Base-by-base conservation (phyloP, 2,888 invertebrate species). In the Drosophila falleni region DNA sequence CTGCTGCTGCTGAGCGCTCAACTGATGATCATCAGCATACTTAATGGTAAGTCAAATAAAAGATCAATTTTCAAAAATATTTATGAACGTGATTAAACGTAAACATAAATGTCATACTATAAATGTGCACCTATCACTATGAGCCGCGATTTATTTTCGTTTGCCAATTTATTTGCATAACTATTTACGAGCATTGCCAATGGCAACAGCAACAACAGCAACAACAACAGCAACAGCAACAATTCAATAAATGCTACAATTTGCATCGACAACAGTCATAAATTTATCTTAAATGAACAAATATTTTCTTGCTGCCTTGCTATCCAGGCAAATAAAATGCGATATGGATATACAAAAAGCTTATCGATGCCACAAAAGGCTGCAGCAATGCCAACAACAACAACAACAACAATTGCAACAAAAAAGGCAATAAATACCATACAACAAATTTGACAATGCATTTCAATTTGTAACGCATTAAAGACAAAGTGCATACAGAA, bases 201-300 rank as follows among this genome's bases (percentile, higher is more conserved):
- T 19, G 58, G 67, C 69, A 51, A 31, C 64, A 51, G 47, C 53
- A 73, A 33, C n/a, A 82, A 68, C 78, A 78, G 83, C 70, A 73
- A 33, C 37, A 49, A 42, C 65, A 67, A 65, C 63, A 55, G 16
- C 29, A 29, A 29, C 29, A 29, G 8, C 50, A 82, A 68, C 78
- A 79, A 88, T 78, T 78, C 89, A 87, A 85, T 85, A 89, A 86
- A 88, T 85, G 84, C 80, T 74, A 69, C 89, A 89, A 85, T 85
- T 85, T 85, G 87, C 84, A 84, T 67, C 74, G 83, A 85, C 80
- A 88, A 87, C 87, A 84, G 80, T 78, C 77, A 85, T 89, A 89
- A 86, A 86, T 89, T 80, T 88, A 88, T 80, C 86, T 86, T 87
- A 84, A 89, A 89, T 81, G 87, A 84, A 89, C 85, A 89, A 87